phyloP scores from a whole-genome alignment of 2,888 invertebrate genomes.

The Cephalotes varians region DNA sequence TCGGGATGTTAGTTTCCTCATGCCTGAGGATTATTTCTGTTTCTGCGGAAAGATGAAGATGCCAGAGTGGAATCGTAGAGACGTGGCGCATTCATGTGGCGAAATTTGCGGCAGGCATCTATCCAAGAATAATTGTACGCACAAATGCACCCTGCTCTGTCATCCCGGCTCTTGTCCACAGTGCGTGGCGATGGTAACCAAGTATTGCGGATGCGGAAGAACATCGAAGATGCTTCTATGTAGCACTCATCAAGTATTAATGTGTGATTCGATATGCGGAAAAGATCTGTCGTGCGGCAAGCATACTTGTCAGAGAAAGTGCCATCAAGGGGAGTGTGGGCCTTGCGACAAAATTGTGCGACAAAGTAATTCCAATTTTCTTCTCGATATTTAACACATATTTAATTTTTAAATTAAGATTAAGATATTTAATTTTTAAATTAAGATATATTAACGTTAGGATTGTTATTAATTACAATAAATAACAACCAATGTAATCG shows the following conservation, averaged over 20 bases:
- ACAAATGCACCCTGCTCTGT: constrained; percentile 89
- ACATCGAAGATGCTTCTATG: constrained; percentile 91
- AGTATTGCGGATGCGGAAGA: constrained; percentile 92
- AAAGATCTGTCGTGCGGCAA: constrained; percentile 92
- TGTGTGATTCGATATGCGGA: constrained; percentile 92
- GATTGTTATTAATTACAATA: neutral
- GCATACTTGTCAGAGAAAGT: constrained; percentile 91
- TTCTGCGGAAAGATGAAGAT: constrained; percentile 94
- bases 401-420: constrained; percentile 36
- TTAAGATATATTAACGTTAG: no score
- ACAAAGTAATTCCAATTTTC: constrained; percentile 87
- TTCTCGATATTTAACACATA: neutral
- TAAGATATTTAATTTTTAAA: constrained; percentile 28
- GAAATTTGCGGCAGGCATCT: constrained; percentile 92
- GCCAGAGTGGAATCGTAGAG: constrained; percentile 92
- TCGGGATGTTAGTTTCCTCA: constrained; percentile 91
- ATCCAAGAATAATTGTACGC: constrained; percentile 76
- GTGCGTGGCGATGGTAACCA: constrained; percentile 92
- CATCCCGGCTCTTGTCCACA: constrained; percentile 98
- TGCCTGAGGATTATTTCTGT: constrained; percentile 94
- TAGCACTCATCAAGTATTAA: constrained; percentile 90
- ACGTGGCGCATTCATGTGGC: constrained; percentile 97
- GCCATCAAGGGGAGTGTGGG: constrained; percentile 93
- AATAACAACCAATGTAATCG: neutral
- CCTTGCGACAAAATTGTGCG: constrained; percentile 89